Evolutionary conservation across 2,113 vertebrate species (phyloP), one percentile per base, ranked within the genome.

Genomic region (Lamprotornis superbus): DNA sequence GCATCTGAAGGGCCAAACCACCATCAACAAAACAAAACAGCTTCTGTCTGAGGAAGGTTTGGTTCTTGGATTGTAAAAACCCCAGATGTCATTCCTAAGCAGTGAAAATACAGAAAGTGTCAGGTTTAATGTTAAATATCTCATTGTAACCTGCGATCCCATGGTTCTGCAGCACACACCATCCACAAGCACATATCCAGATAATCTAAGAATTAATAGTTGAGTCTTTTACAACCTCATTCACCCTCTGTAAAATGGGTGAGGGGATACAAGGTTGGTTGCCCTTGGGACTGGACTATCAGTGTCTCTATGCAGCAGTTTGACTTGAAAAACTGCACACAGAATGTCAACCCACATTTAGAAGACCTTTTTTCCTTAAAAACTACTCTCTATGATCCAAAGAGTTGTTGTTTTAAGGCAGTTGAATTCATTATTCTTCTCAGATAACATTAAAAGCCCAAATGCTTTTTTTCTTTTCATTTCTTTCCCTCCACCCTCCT

Each of bases 401-500:
- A 30, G 79, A 80, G 30, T 50, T 79, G 63, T 67, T 93, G 53
- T 81, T 96, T 87, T 75, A 78, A 79, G n/a, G 88, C 33, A 59
- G 39, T 9, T 40, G 57, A 84, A 93, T 87, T 93, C 69, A 60
- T 89, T 87, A 53, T 84, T 96, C 78, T 94, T 68, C 61, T 60
- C 68, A 85, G 75, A 61, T n/a, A 65, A 55, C 17, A 60, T 55
- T 90, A 81, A 77, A 69, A 60, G 64, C 73, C 83, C 81, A 64
- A 88, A 25, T 47, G 88, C 17, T 0, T 21, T 24, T 65, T 35
- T 8, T 3, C 15, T 80, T 30, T 57, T 28, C 6, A 47, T 83
- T 55, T 83, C 52, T 83, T 61, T 80, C 42, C 49, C 71, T 67
- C 27, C 83, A 55, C 25, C 15, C 17, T 77, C 44, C 81, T 77